Evolutionary conservation across 2,113 vertebrate genomes (phyloP).

Genomic region (Lagopus leucura): DNA sequence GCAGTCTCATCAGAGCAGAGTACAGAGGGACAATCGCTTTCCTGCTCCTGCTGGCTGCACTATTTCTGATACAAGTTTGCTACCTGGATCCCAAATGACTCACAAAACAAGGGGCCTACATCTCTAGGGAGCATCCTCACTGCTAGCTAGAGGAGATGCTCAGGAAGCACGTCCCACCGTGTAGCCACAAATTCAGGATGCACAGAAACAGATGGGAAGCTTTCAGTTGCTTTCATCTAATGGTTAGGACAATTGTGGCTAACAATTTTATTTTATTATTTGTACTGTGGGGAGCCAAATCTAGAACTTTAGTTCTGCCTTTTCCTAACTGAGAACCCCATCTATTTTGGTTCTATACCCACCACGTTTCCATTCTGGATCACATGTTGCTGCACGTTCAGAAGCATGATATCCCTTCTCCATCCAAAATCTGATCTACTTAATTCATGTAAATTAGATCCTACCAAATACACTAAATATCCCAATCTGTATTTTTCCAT

Average conservation of each 20-base stretch:
- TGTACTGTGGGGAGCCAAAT: background rate
- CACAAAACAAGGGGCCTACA: background rate
- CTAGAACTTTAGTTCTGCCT: background rate
- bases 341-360: background rate
- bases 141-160: background rate
- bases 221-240: background rate
- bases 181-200: background rate
- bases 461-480: background rate
- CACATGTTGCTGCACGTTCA: fast-evolving
- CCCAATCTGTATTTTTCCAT: background rate
- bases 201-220: background rate
- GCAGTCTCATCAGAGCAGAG: too few species aligned
- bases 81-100: background rate
- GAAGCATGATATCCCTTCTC: background rate
- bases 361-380: background rate
- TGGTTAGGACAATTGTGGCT: background rate
- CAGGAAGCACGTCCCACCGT: background rate
- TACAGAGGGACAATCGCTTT: too few species aligned
- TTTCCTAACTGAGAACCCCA: background rate
- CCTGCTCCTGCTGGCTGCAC: too few species aligned
- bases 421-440: background rate
- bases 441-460: background rate
- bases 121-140: background rate
- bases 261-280: background rate
- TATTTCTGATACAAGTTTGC: background rate